These are phyloP conservation scores for Tribolium madens DNA, from an alignment of 1,140 invertebrate species.

Conservation along the genomic window DNA sequence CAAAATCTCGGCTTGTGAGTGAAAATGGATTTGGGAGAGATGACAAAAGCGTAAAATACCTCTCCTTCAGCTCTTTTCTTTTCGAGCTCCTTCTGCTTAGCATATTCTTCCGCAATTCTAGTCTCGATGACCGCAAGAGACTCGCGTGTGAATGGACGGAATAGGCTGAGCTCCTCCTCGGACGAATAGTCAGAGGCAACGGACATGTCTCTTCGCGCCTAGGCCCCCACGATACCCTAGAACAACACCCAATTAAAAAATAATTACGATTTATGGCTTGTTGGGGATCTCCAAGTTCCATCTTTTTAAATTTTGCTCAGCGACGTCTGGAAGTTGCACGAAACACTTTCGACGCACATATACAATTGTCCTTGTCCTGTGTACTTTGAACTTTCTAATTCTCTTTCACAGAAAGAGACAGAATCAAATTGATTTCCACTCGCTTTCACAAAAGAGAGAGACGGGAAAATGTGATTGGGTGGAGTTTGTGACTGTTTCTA, in stretches of 20 bases:
- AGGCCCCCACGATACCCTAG: constrained; percentile 67
- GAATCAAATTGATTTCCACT: constrained; percentile 21
- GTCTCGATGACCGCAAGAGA: constrained; percentile 93
- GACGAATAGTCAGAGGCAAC: constrained; percentile 89
- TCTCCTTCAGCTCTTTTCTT: constrained; percentile 95
- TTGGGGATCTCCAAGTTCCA: neutral
- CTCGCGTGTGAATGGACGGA: constrained; percentile 97
- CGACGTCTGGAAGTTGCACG: neutral
- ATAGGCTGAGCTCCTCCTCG: constrained; percentile 94
- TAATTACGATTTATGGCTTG: too few relatives aligned
- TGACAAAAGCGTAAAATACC: constrained; percentile 69
- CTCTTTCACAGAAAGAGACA: neutral
- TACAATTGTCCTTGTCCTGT: constrained; percentile 24
- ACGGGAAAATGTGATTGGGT: neutral
- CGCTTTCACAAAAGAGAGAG: constrained; percentile 7
- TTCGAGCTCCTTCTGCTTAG: constrained; percentile 95
- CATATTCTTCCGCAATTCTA: constrained; percentile 93
- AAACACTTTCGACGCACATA: constrained; percentile 5
- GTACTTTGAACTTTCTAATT: constrained; percentile 1
- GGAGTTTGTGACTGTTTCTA: constrained; percentile 5
- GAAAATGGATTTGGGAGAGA: constrained; percentile 1
- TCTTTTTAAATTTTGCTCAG: neutral
- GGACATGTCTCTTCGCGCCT: constrained; percentile 76
- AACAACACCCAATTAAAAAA: constrained; percentile 47
- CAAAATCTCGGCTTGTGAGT: constrained; percentile 10